These are phyloP conservation scores for Eledone cirrhosa DNA, from an alignment of 2,888 invertebrate genomes.

Conservation along the genomic window DNA sequence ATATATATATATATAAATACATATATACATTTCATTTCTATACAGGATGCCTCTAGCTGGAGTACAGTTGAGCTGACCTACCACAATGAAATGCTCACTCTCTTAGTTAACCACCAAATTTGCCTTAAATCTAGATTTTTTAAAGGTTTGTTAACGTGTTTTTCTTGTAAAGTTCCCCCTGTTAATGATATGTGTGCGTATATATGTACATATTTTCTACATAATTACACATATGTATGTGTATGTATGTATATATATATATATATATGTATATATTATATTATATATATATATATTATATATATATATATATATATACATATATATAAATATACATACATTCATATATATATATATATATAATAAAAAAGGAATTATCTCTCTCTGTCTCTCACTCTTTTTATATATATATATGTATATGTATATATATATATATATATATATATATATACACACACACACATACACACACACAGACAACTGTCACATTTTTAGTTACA, in stretches of 20 bases:
- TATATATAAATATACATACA: neutral
- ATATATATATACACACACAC: too few relatives aligned
- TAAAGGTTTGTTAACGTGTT: neutral
- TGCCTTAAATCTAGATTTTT: constrained; percentile 4
- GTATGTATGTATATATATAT: neutral
- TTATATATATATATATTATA: neutral
- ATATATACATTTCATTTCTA: too few relatives aligned
- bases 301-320: neutral
- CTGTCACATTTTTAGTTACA: too few relatives aligned
- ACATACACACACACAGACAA: too few relatives aligned
- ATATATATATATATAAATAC: too few relatives aligned
- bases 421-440: neutral
- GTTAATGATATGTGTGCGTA: too few relatives aligned
- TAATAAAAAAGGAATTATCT: neutral
- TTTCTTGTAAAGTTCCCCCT: too few relatives aligned
- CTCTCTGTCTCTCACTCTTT: neutral
- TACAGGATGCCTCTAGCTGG: constrained; percentile 2
- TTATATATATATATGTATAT: neutral
- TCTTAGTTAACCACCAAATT: neutral
- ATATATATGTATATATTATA: neutral
- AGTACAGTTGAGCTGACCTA: neutral
- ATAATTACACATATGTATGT: neutral
- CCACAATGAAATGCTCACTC: constrained; percentile 14
- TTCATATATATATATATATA: neutral
- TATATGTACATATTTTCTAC: neutral